Conservation (phyloP, 2,888 invertebrate genomes). For the Stenichneumon culpator region DNA sequence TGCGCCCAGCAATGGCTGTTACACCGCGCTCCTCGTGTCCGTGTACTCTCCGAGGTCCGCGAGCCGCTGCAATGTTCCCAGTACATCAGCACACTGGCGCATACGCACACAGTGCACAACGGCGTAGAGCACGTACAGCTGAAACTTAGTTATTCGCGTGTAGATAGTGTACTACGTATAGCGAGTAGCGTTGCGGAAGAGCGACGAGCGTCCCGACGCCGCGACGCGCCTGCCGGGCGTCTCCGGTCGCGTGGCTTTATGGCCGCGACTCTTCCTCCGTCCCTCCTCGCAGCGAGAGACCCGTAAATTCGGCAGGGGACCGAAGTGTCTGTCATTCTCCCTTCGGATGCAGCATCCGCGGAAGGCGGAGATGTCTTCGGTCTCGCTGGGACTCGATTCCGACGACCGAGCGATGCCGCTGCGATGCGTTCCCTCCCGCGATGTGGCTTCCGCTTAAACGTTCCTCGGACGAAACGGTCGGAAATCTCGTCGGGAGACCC, state of each 20-base stretch:
- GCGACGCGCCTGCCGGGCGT: conserved; percentile 82
- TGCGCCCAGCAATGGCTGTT: conserved; percentile 29
- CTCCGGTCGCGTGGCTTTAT: conserved; percentile 85
- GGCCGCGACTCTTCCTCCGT: conserved; percentile 53
- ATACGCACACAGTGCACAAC: background rate
- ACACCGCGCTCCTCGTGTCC: background rate
- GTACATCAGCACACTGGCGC: background rate
- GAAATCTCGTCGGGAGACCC: conserved; percentile 7
- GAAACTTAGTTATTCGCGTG: conserved; percentile 80
- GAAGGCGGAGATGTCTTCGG: conserved; percentile 26
- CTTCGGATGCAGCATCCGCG: conserved; percentile 8
- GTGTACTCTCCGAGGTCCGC: background rate
- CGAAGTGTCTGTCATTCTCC: conserved; percentile 37
- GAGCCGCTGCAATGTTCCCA: background rate
- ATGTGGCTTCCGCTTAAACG: conserved; percentile 58
- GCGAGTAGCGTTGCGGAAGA: conserved; percentile 76
- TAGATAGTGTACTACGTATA: conserved; percentile 25
- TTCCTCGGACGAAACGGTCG: conserved; percentile 29
- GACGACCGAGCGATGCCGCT: conserved; percentile 15
- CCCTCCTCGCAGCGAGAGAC: conserved; percentile 27
- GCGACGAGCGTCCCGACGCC: conserved; percentile 79
- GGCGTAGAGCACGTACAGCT: conserved; percentile 59
- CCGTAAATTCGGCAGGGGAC: conserved; percentile 45
- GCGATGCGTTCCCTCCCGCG: conserved; percentile 41
- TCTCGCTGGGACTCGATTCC: conserved; percentile 29